Percentiles rank a stretch among this genome's conserved stretches.
phyloP scores from a whole-genome alignment of 2,888 invertebrate species.

The Margaritifera margaritifera region DNA sequence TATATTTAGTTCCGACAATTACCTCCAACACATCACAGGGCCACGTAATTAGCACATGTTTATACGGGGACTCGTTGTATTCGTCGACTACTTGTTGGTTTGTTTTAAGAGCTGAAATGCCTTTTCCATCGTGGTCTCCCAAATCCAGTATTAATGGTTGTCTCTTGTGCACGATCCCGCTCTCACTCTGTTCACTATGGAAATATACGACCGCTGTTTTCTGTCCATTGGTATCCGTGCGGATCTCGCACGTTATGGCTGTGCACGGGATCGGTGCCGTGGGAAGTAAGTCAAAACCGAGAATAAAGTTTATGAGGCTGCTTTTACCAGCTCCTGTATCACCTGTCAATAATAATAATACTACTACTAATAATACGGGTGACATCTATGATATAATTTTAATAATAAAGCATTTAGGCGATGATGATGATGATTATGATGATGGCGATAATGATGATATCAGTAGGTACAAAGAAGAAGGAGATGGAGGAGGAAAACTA shows the following conservation, averaged over 20 bases:
- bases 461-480: not conserved
- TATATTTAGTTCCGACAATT: no score
- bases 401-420: no score
- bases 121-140: no score
- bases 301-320: slow-evolving; percentile 60
- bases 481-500: not conserved
- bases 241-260: slow-evolving; percentile 56
- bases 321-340: slow-evolving; percentile 65
- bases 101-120: no score
- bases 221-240: slow-evolving; percentile 31
- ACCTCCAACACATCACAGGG: no score
- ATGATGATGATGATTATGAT: no score
- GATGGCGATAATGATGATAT: not conserved
- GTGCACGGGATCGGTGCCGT: slow-evolving; percentile 50
- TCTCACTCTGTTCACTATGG: not conserved
- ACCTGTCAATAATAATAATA: slow-evolving; percentile 35
- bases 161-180: no score
- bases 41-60: no score
- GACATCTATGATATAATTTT: no score
- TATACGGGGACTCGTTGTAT: no score
- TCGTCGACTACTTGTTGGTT: no score
- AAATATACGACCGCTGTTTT: slow-evolving; percentile 35
- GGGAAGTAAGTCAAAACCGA: slow-evolving; percentile 55
- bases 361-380: not conserved
- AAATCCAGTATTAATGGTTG: no score